Evolutionary conservation across 2,113 vertebrate genomes (phyloP), one percentile per base, ranked within the genome.

Genomic region (Dryoscopus gambensis): DNA sequence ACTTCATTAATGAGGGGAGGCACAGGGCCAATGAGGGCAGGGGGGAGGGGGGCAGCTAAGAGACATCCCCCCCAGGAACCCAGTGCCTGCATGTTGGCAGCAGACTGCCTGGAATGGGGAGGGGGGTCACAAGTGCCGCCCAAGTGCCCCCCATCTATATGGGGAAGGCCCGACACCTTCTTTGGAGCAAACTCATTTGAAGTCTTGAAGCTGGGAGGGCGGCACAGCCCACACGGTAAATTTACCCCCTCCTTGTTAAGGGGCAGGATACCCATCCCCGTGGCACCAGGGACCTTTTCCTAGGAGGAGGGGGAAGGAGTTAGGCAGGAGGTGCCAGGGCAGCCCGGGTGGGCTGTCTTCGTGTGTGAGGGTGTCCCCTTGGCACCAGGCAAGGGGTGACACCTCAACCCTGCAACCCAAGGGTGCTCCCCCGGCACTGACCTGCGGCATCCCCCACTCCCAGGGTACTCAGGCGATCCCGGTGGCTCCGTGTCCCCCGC

Each of bases 1-100:
- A 70, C 30, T 85, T 74, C 22, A 2, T 65, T 97, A 96, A 96
- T 39, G 76, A 91, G 39, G 56, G 50, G 44, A 93, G 92, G 95
- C 90, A 75, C 21, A 5, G 70, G 57, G 90, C 96, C 94, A 95
- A 79, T 8, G 33, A 94, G 76, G 55, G 30, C 85, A 73, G 1
- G 0, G 21, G 5, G 35, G 13, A 27, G 44, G 47, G 42, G 6
- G 30, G 8, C 35, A 62, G n/a, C n/a, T 40, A 13, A 49, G 27
- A 82, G 60, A 56, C n/a, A 56, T 52, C 10, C 12, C 24, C 60
- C 15, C 24, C n/a, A 22, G 44, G 71, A 55, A 7, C 15, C 12
- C 76, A 27, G 30, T 6, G 27, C 27, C 79, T 33, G 18, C 21
- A 27, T 3, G 27, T 0, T 39, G 63, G 70, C 70, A 76, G 49